Evolutionary conservation across 2,888 invertebrate species (phyloP).

Genomic region (Diadegma fenestrale): DNA sequence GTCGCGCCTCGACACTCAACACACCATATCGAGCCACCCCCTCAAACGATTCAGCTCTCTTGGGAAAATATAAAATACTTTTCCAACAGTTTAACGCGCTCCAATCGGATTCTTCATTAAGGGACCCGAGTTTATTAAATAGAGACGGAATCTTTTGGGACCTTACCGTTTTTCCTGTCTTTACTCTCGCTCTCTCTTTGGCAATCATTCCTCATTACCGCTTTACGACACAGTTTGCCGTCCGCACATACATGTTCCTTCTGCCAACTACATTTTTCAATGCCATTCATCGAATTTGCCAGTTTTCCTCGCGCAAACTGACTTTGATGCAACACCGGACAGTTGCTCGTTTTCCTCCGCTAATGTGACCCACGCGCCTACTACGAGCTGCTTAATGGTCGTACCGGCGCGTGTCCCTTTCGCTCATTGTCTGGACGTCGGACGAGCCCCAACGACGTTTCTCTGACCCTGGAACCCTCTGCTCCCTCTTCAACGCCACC

Average conservation of each 20-base stretch:
- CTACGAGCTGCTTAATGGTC: slow-evolving; percentile 65
- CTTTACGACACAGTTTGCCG: neutral
- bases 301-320: neutral
- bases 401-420: slow-evolving; percentile 67
- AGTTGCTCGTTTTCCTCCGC: slow-evolving; percentile 34
- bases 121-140: neutral
- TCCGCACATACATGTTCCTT: neutral
- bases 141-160: neutral
- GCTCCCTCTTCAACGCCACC: slow-evolving; percentile 68
- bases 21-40: neutral
- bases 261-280: neutral
- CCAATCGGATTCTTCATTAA: neutral
- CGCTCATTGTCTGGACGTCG: slow-evolving; percentile 59
- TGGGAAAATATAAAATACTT: neutral
- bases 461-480: slow-evolving; percentile 58
- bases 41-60: neutral
- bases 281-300: neutral
- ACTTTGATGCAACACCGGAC: neutral
- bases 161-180: neutral
- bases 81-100: neutral
- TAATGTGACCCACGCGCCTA: slow-evolving; percentile 68
- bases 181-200: neutral
- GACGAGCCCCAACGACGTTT: slow-evolving; percentile 45
- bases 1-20: slow-evolving; percentile 21
- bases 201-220: neutral